Base-by-base conservation (phyloP, 2,797 vertebrate species). In the Zalophus californianus region DNA sequence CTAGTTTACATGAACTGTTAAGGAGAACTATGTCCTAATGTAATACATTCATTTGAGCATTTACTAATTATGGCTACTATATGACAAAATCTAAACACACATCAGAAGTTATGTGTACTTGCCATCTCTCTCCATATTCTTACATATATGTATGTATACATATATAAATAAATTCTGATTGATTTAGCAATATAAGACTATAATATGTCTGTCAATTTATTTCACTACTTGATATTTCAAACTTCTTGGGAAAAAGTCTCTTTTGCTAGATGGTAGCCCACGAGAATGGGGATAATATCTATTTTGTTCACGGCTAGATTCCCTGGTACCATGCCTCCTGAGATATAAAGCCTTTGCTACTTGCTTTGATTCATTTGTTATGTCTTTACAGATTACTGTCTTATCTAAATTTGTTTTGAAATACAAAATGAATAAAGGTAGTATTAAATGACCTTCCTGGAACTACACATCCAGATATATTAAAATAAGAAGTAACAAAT, bases 341-440 rank as follows among this genome's bases (percentile, higher is more conserved):
- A 70, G 62, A 56, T 4, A 89, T 0, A 72, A 82, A 78, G 56
- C 52, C 64, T 82, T 68, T 70, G 66, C 25, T 58, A 62, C n/a
- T 77, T 90, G 62, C 62, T 95, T 79, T 75, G 80, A 95, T 68
- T 58, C 41, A 78, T 8, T 48, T 89, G 54, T 75, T 93, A 54
- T n/a, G 15, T 62, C 79, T 92, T 91, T 82, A 78, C 3, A 87
- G 80, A 25, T 35, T 94, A 56, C 29, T 56, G 12, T 52, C 44
- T 73, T 86, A 75, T 48, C 64, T 58, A 94, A 91, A 92, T 88
- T 90, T 82, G 25, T 79, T 86, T 52, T 68, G n/a, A 87, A 92
- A 87, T 68, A 92, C 6, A 84, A 94, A 96, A 44, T 82, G 54
- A 95, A 35, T 70, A 95, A 88, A 89, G 72, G 35, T 86, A 82